Conservation (phyloP, 2,888 invertebrate species). For the Merodon equestris region DNA sequence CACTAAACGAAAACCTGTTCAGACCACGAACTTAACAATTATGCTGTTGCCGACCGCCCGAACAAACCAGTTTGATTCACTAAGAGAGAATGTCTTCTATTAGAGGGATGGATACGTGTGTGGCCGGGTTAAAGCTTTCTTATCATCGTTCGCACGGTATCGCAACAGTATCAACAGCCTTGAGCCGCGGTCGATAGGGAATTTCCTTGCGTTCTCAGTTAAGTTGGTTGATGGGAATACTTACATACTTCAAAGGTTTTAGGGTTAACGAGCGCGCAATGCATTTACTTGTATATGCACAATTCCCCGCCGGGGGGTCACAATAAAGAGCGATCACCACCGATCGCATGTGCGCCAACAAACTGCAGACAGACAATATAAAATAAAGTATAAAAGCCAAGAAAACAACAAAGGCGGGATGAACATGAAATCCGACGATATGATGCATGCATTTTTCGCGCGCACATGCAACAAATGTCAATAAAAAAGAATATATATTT, state of each 20-base stretch:
- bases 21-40: slow-evolving; percentile 12
- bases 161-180: neutral
- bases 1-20: no score
- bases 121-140: slow-evolving; percentile 1
- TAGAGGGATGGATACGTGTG: slow-evolving; percentile 27
- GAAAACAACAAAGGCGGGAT: no score
- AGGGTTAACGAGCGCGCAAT: slow-evolving; percentile 59
- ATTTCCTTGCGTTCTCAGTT: slow-evolving; percentile 17
- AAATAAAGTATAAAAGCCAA: neutral
- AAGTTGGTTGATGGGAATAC: slow-evolving; percentile 48
- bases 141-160: slow-evolving; percentile 35
- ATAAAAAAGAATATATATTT: slow-evolving; percentile 34
- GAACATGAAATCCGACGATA: slow-evolving; percentile 49
- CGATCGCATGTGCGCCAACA: slow-evolving; percentile 49
- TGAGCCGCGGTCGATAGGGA: slow-evolving; percentile 49
- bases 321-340: slow-evolving; percentile 32
- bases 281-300: neutral
- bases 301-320: slow-evolving; percentile 23
- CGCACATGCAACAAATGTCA: slow-evolving; percentile 57
- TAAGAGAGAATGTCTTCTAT: slow-evolving; percentile 18
- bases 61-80: neutral
- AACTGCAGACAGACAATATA: neutral
- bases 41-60: slow-evolving; percentile 58
- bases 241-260: slow-evolving; percentile 48
- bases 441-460: slow-evolving; percentile 44